A percentile compares a stretch with the other conserved stretches of the same genome.
Conservation (phyloP, 2,888 invertebrate genomes). For the Eutolmus rufibarbis region DNA sequence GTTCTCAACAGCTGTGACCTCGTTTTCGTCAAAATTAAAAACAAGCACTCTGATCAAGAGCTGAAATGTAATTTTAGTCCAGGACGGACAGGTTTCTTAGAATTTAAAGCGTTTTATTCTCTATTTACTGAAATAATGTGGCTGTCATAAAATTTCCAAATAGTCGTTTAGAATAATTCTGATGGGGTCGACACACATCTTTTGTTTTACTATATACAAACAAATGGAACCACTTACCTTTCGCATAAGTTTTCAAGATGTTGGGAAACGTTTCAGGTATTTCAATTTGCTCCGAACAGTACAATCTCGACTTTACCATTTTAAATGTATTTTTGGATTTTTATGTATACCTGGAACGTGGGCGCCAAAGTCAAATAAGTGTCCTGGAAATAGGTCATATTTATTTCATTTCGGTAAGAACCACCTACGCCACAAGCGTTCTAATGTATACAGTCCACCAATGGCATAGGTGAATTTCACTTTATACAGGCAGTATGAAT, state of each 20-base stretch:
- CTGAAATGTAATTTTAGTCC: neutral
- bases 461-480: neutral
- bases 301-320: conserved; percentile 62
- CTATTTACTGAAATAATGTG: neutral
- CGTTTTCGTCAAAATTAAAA: neutral
- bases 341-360: neutral
- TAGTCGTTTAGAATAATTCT: neutral
- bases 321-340: neutral
- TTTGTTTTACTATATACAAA: neutral
- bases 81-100: neutral
- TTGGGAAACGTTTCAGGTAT: conserved; percentile 84
- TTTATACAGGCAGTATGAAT: neutral
- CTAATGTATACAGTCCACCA: neutral
- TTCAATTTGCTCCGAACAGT: conserved; percentile 82
- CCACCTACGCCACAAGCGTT: neutral
- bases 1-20: neutral
- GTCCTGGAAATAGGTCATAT: neutral
- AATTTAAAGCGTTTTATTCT: neutral
- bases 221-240: conserved; percentile 63
- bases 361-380: neutral
- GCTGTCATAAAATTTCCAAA: neutral
- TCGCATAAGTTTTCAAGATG: conserved; percentile 85
- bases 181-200: neutral
- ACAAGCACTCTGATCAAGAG: neutral
- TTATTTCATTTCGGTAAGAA: neutral